Base-by-base conservation (phyloP, 2,888 invertebrate genomes). In the Choreutis nemorana region DNA sequence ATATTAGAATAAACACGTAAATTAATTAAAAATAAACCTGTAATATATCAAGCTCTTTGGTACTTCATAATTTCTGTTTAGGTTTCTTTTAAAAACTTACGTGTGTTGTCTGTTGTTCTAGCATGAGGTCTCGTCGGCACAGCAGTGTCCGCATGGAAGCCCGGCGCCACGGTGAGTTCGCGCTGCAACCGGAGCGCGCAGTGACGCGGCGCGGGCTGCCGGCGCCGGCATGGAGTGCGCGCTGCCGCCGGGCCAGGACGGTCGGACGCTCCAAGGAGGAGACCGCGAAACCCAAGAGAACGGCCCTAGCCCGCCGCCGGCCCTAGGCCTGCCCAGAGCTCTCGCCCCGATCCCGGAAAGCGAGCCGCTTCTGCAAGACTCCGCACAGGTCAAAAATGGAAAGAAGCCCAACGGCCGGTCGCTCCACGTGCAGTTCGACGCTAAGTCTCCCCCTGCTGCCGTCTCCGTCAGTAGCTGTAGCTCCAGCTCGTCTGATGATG, bases 401-500 rank as follows among this genome's bases (percentile, higher is more conserved):
- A 50, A 61, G 33, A 56, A 64, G 41, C 47, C 50, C 23, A 55
- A 62, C 35, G 71, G 71, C 21, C 67, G 77, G 14, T 63, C 77
- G 29, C 63, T 83, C 37, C 84, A 79, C 50, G 86, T 85, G 35
- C 81, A 85, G 60, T 85, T 85, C 53, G 79, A 82, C 44, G 78
- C 77, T 44, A 72, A 72, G 44, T 65, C 65, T 42, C 63, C 80
- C 42, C 49, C 67, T 33, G 56, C 72, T 22, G 59, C 78, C 37
- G 65, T 65, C 1, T 66, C 79, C 22, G 33, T 48, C 23, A 71
- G 64, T 40, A 78, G 77, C 36, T 70, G 71, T 28, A 66, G 81
- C 34, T 81, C 81, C 25, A 82, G 82, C 26, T 83, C 83, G 3
- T 84, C 84, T 23, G 83, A 83, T 40, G 84, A 85, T 33, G 85